A percentile compares a stretch with the other conserved stretches of the same genome.
These are phyloP conservation scores for Darwinula stevensoni DNA, from an alignment of 2,888 invertebrate species.

Conservation along the genomic window DNA sequence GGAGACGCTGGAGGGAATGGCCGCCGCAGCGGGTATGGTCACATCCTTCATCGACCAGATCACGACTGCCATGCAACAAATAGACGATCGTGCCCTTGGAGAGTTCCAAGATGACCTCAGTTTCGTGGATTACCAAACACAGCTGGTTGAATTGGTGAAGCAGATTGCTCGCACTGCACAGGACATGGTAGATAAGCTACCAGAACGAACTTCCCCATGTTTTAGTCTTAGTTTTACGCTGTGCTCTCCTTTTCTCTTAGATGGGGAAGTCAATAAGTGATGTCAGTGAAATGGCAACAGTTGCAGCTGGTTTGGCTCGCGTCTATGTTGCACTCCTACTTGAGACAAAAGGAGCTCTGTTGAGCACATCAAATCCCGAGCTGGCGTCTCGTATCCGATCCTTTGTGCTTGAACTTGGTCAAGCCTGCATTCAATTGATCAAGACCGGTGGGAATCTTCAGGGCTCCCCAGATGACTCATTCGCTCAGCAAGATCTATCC, in stretches of 20 bases:
- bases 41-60: constrained; percentile 33
- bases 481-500: constrained; percentile 42
- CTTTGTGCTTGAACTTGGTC: constrained; percentile 54
- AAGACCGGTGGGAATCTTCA: constrained; percentile 31
- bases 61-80: constrained; percentile 51
- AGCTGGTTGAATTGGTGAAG: constrained; percentile 81
- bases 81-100: constrained; percentile 31
- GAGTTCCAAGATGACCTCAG: constrained; percentile 17
- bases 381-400: constrained; percentile 39
- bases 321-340: constrained; percentile 56
- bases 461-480: constrained; percentile 29
- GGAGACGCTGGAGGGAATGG: constrained; percentile 43
- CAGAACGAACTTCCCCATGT: too few species aligned
- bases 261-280: constrained; percentile 53
- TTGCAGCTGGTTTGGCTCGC: constrained; percentile 58
- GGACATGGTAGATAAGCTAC: constrained; percentile 70
- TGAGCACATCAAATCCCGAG: constrained; percentile 61
- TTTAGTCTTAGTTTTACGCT: too few species aligned
- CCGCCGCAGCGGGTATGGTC: constrained; percentile 21
- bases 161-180: constrained; percentile 73
- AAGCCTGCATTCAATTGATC: constrained; percentile 53
- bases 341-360: constrained; percentile 72
- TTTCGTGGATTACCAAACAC: constrained; percentile 86
- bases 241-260: too few species aligned
- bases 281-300: constrained; percentile 39